phyloP scores from a whole-genome alignment of 2,113 vertebrate genomes.

The Aegithalos caudatus region DNA sequence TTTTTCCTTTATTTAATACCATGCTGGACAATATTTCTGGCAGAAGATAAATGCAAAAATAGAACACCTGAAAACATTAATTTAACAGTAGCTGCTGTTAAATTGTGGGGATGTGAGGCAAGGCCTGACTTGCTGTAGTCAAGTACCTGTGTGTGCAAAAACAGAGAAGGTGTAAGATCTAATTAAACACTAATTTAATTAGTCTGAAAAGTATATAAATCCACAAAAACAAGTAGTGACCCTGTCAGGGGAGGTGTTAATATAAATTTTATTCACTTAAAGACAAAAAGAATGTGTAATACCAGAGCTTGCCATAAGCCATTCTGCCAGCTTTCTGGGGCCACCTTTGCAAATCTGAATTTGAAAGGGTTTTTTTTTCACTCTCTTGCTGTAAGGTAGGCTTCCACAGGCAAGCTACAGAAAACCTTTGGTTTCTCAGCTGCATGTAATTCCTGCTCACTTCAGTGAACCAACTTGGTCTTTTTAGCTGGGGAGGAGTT shows the following conservation, averaged over 20 bases:
- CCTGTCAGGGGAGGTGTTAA: neutral
- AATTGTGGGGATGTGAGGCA: neutral
- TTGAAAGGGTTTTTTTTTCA: neutral
- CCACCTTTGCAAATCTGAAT: neutral
- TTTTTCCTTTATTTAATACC: neutral
- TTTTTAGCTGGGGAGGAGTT: neutral
- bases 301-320: neutral
- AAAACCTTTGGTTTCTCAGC: neutral
- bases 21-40: neutral
- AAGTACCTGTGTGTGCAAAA: neutral
- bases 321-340: neutral
- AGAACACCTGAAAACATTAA: neutral
- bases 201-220: neutral
- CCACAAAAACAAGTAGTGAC: neutral
- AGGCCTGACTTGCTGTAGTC: neutral
- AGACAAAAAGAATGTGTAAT: neutral
- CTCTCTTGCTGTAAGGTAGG: neutral
- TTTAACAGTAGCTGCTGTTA: neutral
- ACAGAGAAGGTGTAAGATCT: neutral
- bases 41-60: neutral
- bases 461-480: neutral
- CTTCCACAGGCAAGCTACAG: neutral
- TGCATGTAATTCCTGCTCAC: neutral
- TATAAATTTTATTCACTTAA: fast-evolving
- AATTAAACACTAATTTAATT: neutral